Base-by-base conservation (phyloP, 2,888 invertebrate genomes). In the Automeris io region DNA sequence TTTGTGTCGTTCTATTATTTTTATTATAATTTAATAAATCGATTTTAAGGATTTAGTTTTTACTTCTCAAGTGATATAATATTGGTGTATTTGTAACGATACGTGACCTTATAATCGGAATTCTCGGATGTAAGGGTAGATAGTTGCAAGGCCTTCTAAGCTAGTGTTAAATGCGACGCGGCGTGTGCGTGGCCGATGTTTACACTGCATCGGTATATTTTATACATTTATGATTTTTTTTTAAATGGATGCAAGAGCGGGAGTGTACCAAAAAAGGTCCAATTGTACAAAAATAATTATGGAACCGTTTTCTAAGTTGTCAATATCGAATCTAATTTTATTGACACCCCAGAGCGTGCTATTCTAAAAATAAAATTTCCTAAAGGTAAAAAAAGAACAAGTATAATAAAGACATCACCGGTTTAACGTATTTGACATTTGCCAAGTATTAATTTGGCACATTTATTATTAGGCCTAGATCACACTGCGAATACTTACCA, bases 101-200 rank as follows among this genome's bases (percentile, higher is more conserved):
- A 80, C 72, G 80, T 83, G 83, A 80, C 81, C 81, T 83, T 83
- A 73, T 70, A 72, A 71, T 71, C 70, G 79, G 77, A 78, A 82
- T 83, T 82, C 73, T 77, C 76, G 76, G 78, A 79, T 74, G 63
- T 82, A 82, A 83, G 82, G 75, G 77, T 83, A 82, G 82, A 60
- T 81, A 80, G 75, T 70, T 69, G 73, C 73, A 82, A 68, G 83
- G 85, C 85, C 85, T 85, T 85, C 70, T 70, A 70, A 69, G 57
- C 58, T 80, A 78, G 70, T 63, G 32, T 45, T 77, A 72, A 73
- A n/a, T 70, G 70, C 64, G 71, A 69, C 68, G 76, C 73, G 74
- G 62, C 70, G 73, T 70, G 60, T 64, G 70, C 70, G 69, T 71
- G 63, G 62, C 66, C 43, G 51, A 54, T 64, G 69, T 74, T 71